Conservation (phyloP, 2,888 invertebrate species). For the Adelphocoris suturalis region DNA sequence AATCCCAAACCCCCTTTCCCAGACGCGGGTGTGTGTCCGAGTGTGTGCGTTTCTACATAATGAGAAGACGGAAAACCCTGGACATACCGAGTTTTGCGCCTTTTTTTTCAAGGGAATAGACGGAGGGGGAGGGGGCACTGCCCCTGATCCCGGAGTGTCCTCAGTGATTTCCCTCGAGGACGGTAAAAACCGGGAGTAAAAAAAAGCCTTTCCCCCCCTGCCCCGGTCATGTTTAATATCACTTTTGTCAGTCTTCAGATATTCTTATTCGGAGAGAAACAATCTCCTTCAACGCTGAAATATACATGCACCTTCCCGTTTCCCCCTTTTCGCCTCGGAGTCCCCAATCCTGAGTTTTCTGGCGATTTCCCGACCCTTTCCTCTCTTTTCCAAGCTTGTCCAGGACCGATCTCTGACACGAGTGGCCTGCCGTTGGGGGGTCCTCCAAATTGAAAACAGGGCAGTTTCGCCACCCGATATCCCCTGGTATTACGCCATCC, state of each 20-base stretch:
- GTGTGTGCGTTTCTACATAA: conserved; percentile 61
- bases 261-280: conserved; percentile 74
- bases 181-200: conserved; percentile 74
- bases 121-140: conserved; percentile 71
- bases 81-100: conserved; percentile 21
- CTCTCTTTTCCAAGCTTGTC: conserved; percentile 10
- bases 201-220: neutral
- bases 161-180: conserved; percentile 76
- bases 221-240: conserved; percentile 75
- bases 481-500: conserved; percentile 67
- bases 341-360: conserved; percentile 52
- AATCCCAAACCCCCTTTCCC: conserved; percentile 47
- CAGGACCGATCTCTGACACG: conserved; percentile 51
- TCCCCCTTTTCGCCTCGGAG: neutral
- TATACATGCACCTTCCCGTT: conserved; percentile 70
- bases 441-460: conserved; percentile 74
- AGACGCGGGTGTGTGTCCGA: conserved; percentile 9
- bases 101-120: conserved; percentile 69
- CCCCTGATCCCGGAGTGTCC: conserved; percentile 72
- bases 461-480: conserved; percentile 71
- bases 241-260: conserved; percentile 75
- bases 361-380: conserved; percentile 4
- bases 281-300: conserved; percentile 74
- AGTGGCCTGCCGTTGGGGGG: conserved; percentile 58
- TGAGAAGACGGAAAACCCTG: conserved; percentile 63